Base-by-base conservation (phyloP, 2,797 vertebrate genomes). In the Cyprinodon diabolis region DNA sequence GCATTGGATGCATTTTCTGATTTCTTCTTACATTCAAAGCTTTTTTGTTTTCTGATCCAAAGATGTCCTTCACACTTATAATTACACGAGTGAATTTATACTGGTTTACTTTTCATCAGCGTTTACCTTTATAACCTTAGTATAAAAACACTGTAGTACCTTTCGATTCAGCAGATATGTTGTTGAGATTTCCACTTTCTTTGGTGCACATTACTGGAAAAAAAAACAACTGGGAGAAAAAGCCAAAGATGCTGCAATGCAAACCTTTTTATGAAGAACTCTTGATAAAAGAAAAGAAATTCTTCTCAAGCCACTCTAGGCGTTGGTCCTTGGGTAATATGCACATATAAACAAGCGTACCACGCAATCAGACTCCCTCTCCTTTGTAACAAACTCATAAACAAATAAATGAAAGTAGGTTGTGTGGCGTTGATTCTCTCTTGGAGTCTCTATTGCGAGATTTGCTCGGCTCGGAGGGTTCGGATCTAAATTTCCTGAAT, bases 241-340 rank as follows among this genome's bases (percentile, higher is more conserved):
- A 63, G 52, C 47, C 9, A 49, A 2, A 9, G 52, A 66, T 37
- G 25, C 56, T 14, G 74, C 58, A 40, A 75, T 57, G 51, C 77
- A 67, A 66, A 78, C 69, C 65, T 76, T 86, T 43, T 82, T 45
- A 73, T 82, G 74, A 87, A 84, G 84, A 85, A 80, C 83, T 76
- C 75, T 74, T 5, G 15, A 65, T 48, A 77, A 63, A 5, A 82
- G 79, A 88, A 87, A 81, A 47, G 48, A 68, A 47, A 40, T 51
- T 75, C 84, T 85, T 83, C 78, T 87, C 63, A 68, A 79, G 54
- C 78, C 79, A 80, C 82, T 90, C 86, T 69, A 84, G 47, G 82
- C 71, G 55, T 65, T 65, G 77, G 78, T 85, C 87, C 88, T 91
- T 92, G 89, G 81, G 67, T 83, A 74, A 23, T 52, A 23, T 30